Base-by-base conservation (phyloP, 2,113 vertebrate species). In the Grus americana region DNA sequence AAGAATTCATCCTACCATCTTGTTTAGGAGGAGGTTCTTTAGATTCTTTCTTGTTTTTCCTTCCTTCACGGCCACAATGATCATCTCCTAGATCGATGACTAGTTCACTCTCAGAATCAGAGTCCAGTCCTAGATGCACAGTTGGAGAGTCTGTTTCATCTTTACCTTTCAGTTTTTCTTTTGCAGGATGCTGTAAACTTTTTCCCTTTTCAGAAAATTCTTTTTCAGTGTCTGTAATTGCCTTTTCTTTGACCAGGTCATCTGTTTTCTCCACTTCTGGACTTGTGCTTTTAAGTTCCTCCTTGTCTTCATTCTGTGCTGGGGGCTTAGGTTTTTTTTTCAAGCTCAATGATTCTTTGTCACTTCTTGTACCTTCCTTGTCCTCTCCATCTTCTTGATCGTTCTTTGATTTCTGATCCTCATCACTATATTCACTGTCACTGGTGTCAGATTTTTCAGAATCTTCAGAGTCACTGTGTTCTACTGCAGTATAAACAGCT, bases 31-130 rank as follows among this genome's bases (percentile, higher is more conserved):
- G 97, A 1, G 98, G 86, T 58, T 99, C 99, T 97, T 99, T 99
- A 75, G 96, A 84, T 27, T 99, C 99, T 97, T 98, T 98, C 97
- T 98, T 99, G 62, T 86, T 97, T 97, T 98, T 99, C 66, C 99
- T 99, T 55, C 98, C 98, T 78, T 99, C 99, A 70, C 99, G 98
- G 52, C 98, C 97, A 91, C 99, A 98, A 36, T 98, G 98, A 94
- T 99, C 99, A 72, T 99, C 99, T 46, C 99, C 99, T 2, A 99
- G 98, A 90, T 99, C 99, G 59, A 99, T 99, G 92, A 99, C 99
- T n/a, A 99, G 98, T 97, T 99, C 99, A 15, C 98, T 98, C 96
- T 99, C 99, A 4, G 99, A 99, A 95, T 99, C 99, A 9, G 99
- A 99, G 98, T 99, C 99, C 95, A 99, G 98, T 79, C 98, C 99